Percentiles rank a stretch among this genome's conserved stretches.
Evolutionary conservation across 2,797 vertebrate species (phyloP).

Genomic region (Gadopsis marmoratus): DNA sequence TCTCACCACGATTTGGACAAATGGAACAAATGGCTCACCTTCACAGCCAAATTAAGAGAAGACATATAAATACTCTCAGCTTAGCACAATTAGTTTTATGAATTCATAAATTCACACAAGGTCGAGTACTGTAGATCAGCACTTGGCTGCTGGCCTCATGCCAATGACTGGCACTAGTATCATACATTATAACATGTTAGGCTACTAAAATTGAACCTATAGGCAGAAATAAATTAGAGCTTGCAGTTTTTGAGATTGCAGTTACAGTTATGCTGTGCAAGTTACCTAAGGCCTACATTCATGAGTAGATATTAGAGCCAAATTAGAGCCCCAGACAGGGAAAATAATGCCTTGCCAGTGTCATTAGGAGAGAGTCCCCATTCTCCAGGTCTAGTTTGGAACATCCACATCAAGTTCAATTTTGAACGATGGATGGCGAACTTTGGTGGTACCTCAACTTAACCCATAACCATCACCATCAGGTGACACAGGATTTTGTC

Average conservation of each 20-base stretch:
- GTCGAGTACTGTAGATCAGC: conserved; percentile 12
- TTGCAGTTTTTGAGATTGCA: conserved; percentile 3
- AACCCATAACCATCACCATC: not conserved
- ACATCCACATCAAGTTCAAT: not conserved
- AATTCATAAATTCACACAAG: conserved; percentile 52
- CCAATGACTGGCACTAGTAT: conserved; percentile 29
- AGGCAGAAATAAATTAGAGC: conserved; percentile 1
- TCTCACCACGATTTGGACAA: not conserved
- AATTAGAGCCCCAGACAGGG: not conserved
- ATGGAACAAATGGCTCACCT: conserved; percentile 28
- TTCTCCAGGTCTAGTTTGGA: not conserved
- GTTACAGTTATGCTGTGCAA: not conserved
- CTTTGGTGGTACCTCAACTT: not conserved
- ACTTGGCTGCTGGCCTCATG: conserved; percentile 35
- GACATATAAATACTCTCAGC: conserved; percentile 32
- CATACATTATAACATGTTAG: not conserved
- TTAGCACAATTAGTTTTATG: conserved; percentile 44
- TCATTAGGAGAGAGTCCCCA: not conserved
- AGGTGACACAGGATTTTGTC: not conserved
- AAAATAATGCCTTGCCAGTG: not conserved
- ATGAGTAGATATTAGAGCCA: not conserved
- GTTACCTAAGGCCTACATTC: not conserved
- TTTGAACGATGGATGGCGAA: too few species aligned
- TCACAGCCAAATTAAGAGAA: conserved; percentile 9
- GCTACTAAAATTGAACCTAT: not conserved